A percentile compares a stretch with the other conserved stretches of the same genome.
These are phyloP conservation scores for Sparidentex hasta DNA, from an alignment of 2,797 vertebrate species.

Conservation along the genomic window DNA sequence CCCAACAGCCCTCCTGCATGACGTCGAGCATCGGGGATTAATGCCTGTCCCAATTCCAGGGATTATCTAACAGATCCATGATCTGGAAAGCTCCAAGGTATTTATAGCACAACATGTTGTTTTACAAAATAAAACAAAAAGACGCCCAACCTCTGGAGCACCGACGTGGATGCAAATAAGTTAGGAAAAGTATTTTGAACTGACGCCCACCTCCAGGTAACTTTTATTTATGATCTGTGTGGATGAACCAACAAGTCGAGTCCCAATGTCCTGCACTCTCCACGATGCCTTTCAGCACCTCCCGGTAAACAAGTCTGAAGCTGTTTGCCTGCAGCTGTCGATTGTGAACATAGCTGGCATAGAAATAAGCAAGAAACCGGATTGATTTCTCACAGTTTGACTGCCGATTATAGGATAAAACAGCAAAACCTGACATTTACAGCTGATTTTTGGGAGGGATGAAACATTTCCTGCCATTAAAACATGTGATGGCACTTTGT, in stretches of 20 bases:
- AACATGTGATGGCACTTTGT: conserved; percentile 1
- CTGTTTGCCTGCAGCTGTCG: conserved; percentile 1
- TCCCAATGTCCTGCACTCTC: background rate
- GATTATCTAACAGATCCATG: conserved; percentile 77
- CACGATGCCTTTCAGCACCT: background rate
- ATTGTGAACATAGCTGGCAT: background rate
- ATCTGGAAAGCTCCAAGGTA: conserved; percentile 58
- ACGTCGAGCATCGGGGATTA: conserved; percentile 68
- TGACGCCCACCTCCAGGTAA: background rate
- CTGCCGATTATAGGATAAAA: background rate
- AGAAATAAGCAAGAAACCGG: background rate
- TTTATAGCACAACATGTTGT: conserved; percentile 73
- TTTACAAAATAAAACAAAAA: conserved; percentile 22
- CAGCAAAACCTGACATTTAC: background rate
- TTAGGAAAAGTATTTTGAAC: conserved; percentile 3
- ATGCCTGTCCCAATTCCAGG: conserved; percentile 73
- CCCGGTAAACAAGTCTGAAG: background rate
- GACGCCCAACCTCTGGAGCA: background rate
- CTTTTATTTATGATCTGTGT: background rate
- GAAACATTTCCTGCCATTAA: conserved; percentile 16
- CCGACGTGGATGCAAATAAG: background rate
- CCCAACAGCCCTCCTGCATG: conserved; percentile 26
- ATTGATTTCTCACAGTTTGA: background rate
- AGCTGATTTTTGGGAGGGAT: background rate
- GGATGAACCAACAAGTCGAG: background rate